Evolutionary conservation across 2,888 invertebrate genomes (phyloP).

Genomic region (Metacarcinus magister): DNA sequence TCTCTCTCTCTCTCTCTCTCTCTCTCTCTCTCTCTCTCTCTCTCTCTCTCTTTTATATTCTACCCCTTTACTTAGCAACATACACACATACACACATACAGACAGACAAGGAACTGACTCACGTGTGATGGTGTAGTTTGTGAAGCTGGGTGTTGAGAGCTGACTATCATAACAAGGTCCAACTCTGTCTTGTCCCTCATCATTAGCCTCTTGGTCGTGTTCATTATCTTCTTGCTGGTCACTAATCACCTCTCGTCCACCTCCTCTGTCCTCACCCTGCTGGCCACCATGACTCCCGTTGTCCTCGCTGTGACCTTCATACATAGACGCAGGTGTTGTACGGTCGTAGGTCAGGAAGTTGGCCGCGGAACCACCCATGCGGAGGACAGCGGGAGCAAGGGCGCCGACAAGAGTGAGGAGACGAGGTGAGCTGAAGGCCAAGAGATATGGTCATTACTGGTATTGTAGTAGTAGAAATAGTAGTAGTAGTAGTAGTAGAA

Average conservation of each 20-base stretch:
- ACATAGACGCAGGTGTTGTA: background rate
- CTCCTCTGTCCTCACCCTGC: background rate
- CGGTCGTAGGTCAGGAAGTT: slow-evolving; percentile 79
- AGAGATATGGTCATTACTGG: background rate
- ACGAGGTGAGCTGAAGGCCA: slow-evolving; percentile 61
- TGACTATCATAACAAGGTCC: background rate
- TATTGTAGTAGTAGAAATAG: background rate
- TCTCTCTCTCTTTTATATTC: background rate
- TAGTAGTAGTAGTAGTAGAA: background rate
- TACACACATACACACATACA: background rate
- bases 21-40: background rate
- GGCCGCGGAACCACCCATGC: slow-evolving; percentile 80
- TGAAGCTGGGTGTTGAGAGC: slow-evolving; percentile 28
- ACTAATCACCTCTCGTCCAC: background rate
- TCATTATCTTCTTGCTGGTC: background rate
- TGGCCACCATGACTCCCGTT: background rate
- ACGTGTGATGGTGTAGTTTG: slow-evolving; percentile 67
- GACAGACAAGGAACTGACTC: background rate
- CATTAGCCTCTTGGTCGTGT: background rate
- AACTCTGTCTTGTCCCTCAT: background rate
- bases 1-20: background rate
- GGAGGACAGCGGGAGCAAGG: slow-evolving; percentile 75
- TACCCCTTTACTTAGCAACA: background rate
- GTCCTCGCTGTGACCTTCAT: background rate
- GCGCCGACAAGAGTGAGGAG: slow-evolving; percentile 65